phyloP scores from a whole-genome alignment of 23 tunicate genomes.

The Corella eumyota region DNA sequence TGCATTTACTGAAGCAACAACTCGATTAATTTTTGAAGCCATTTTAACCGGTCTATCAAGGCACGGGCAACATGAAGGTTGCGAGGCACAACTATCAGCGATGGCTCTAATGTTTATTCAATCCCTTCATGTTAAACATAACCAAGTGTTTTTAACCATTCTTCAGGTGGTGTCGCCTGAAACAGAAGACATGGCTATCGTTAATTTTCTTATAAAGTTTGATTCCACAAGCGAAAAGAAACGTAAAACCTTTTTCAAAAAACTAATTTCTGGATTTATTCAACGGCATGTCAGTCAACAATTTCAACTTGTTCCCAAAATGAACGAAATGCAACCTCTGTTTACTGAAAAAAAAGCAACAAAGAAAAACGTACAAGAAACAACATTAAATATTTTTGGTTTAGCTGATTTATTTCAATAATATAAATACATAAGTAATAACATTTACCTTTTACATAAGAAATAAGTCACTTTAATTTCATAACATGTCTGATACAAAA shows the following conservation, averaged over 20 bases:
- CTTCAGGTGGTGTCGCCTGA: constrained; percentile 19
- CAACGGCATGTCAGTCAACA: constrained; percentile 64
- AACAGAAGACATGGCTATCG: constrained; percentile 1
- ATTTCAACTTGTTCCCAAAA: constrained; percentile 46
- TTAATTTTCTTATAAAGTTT: constrained; percentile 21
- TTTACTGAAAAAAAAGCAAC: too few relatives aligned
- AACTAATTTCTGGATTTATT: constrained; percentile 26
- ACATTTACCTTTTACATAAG: too few relatives aligned
- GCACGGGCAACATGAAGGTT: constrained; percentile 70
- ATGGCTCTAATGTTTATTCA: constrained; percentile 21
- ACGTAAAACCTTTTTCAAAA: constrained; percentile 30
- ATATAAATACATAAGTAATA: too few relatives aligned
- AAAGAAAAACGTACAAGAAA: too few relatives aligned
- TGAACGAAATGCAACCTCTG: constrained; percentile 43
- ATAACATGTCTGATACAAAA: too few relatives aligned
- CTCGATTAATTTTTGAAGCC: constrained; percentile 36
- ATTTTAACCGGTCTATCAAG: constrained; percentile 39
- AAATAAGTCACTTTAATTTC: too few relatives aligned
- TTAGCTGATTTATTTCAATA: too few relatives aligned
- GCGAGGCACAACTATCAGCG: constrained; percentile 36
- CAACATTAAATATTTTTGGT: too few relatives aligned
- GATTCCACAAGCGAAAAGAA: constrained; percentile 27
- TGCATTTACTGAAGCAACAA: constrained; percentile 21
- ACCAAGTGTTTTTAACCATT: constrained; percentile 5
- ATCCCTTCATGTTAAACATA: constrained; percentile 9